A percentile compares a stretch with the other conserved stretches of the same genome.
Conservation (phyloP, 2,888 invertebrate genomes). For the Bellardia pandia region DNA sequence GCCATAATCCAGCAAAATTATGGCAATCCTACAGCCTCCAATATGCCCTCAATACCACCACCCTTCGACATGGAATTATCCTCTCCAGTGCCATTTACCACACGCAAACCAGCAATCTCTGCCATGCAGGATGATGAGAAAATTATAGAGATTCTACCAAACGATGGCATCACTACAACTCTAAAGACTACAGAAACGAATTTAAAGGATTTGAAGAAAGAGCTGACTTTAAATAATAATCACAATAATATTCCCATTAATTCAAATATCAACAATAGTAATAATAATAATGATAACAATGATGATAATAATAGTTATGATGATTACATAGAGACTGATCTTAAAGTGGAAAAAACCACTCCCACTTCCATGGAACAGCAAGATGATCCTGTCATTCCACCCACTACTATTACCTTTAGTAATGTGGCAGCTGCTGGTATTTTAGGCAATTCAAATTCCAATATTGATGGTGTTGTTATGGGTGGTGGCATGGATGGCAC, state of each 20-base stretch:
- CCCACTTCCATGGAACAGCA: conserved; percentile 81
- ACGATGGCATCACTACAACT: conserved; percentile 33
- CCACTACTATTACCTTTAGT: conserved; percentile 80
- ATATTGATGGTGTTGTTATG: conserved; percentile 64
- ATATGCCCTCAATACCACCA: conserved; percentile 28
- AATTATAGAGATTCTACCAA: conserved; percentile 16
- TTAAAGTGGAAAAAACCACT: conserved; percentile 74
- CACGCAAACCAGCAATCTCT: conserved; percentile 68
- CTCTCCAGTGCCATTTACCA: conserved; percentile 75
- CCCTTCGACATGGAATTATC: conserved; percentile 61
- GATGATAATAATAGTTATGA: conserved; percentile 47
- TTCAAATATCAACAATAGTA: neutral
- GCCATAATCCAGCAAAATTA: conserved; percentile 77
- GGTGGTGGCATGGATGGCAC: conserved; percentile 45
- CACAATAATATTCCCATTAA: neutral
- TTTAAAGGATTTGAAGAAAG: conserved; percentile 69
- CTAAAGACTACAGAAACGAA: conserved; percentile 40
- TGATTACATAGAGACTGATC: conserved; percentile 67
- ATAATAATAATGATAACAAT: conserved; percentile 12
- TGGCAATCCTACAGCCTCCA: conserved; percentile 65
- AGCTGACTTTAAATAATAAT: conserved; percentile 59
- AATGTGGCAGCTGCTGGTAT: conserved; percentile 76
- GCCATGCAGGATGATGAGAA: conserved; percentile 4
- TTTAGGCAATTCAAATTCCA: conserved; percentile 67
- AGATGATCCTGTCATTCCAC: conserved; percentile 80